Evolutionary conservation across 2,113 vertebrate species (phyloP).

Genomic region (Fukomys damarensis): DNA sequence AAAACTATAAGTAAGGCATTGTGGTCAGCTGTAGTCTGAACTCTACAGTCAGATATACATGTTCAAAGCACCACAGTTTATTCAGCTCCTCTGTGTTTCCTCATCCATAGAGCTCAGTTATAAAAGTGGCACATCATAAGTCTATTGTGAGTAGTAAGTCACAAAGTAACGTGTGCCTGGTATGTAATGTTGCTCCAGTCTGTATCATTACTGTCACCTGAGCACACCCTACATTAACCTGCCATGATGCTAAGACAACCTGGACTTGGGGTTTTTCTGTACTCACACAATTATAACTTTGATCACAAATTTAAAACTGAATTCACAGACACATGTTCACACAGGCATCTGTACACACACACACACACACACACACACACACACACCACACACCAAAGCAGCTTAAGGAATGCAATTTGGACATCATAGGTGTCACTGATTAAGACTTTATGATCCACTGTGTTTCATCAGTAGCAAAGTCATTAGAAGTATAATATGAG

Average conservation of each 20-base stretch:
- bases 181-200: neutral
- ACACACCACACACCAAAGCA: neutral
- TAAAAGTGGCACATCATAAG: neutral
- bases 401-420: neutral
- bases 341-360: neutral
- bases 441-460: neutral
- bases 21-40: neutral
- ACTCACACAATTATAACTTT: neutral
- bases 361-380: neutral
- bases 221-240: neutral
- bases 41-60: neutral
- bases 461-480: neutral
- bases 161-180: neutral
- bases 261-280: neutral
- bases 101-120: neutral
- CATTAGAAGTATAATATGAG: neutral
- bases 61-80: neutral
- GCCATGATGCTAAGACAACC: neutral
- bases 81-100: neutral
- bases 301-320: conserved; percentile 47
- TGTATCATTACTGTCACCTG: neutral
- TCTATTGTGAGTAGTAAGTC: neutral
- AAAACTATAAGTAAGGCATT: neutral
- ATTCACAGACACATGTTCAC: neutral
- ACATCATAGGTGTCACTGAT: neutral